Base-by-base conservation (phyloP, 2,113 vertebrate species). In the Telmatochromis bifrenatus region DNA sequence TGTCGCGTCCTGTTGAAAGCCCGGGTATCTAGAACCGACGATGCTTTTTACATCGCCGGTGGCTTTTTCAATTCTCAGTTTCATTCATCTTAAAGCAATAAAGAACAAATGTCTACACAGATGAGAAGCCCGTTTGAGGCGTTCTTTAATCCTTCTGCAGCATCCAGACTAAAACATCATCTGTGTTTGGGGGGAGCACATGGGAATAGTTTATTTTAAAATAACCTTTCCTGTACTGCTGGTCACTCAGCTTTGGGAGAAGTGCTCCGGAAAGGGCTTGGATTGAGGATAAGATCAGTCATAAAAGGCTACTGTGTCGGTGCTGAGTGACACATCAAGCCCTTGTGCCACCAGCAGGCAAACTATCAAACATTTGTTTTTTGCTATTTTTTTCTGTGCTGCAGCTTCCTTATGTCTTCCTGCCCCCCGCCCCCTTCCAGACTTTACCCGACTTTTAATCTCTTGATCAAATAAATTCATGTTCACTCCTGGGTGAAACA, bases 391-490 rank as follows among this genome's bases (percentile, higher is more conserved):
- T 37, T 45, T 13, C 12, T 54, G 60, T 87, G 79, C 70, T 73
- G 82, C 26, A 79, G 84, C 91, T 93, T 93, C 88, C 83, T 79
- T 81, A 85, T 84, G 89, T 89, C 90, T 94, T 93, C 89, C 91
- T 91, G 35, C 82, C 6, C 89, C 73, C 89, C 88, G 0, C 58
- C 84, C 87, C 54, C 6, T 0, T 37, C 56, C 21, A 35, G n/a
- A 58, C 14, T 79, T 49, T 23, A 53, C 31, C 4, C 10, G 5
- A 13, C 81, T 92, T 95, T 62, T 90, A 89, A 93, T 94, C 93
- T 87, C 85, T 93, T 89, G 92, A 95, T 94, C 89, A 85, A 89
- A 95, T 93, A 92, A 93, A 94, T 85, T 68, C 47, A 84, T 83
- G 84, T 87, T 95, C 55, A 83, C 83, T 82, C 9, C 53, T 81